Evolutionary conservation across 2,797 vertebrate species (phyloP), one percentile per base, ranked within the genome.

Genomic region (Syncerus caffer): DNA sequence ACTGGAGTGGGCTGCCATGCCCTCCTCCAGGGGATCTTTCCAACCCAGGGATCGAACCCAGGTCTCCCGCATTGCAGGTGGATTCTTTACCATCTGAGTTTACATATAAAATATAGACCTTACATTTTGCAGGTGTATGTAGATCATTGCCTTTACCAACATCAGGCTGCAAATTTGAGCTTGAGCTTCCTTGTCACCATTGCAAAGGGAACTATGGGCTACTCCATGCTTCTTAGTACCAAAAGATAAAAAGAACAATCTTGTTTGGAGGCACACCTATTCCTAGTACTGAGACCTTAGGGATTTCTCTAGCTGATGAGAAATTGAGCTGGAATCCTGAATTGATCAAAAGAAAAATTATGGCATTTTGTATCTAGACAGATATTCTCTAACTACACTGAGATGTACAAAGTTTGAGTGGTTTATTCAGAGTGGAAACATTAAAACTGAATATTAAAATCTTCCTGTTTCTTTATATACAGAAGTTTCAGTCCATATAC

Each of bases 281-380:
- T 87, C 11, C 29, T 79, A 62, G 38, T 29, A 50, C 45, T 84
- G 27, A 90, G 21, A 86, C 23, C 34, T 83, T 74, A 23, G 45
- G 58, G 19, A 51, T 74, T 95, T 94, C n/a, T 90, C 82, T 47
- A 57, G 78, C 78, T 76, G 47, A 85, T 5, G 15, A 89, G 71
- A 88, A 88, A 51, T 3, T 76, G 27, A 82, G 5, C n/a, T 57
- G 19, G 60, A 95, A 87, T 96, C 47, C 38, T 92, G 34, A 83
- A 91, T 21, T 50, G 23, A 85, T 80, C 17, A 88, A 64, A 95
- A 95, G 38, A 21, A 88, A 95, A 90, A 60, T 34, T 87, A 86
- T 87, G 6, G 21, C 8, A 17, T 62, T 90, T 95, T 87, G 14
- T 38, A 38, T 23, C 19, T 71, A 64, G 55, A 80, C 13, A 76